Evolutionary conservation across 2,113 vertebrate species (phyloP), one percentile per base, ranked within the genome.

Genomic region (Psittacula cyanocephala): DNA sequence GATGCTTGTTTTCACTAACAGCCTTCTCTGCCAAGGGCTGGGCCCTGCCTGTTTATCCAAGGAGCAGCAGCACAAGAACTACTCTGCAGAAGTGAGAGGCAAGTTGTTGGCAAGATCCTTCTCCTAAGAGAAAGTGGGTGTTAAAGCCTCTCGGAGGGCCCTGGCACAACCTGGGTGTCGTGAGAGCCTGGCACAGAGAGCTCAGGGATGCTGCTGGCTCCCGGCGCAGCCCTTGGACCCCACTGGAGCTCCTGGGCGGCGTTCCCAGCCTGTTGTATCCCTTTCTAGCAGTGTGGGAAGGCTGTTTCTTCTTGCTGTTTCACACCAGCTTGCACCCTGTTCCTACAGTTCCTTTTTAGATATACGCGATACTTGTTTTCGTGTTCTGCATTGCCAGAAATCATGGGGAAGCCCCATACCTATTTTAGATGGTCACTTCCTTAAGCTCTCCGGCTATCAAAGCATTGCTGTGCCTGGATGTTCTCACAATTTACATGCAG

Each of bases 201-300:
- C 59, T 33, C 16, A 6, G 77, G 28, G 64, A 12, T 37, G 63
- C 71, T 72, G 57, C 81, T 33, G 92, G 33, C 62, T 37, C 28
- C 13, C 4, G 41, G 3, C 1, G 0, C 22, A 33, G 49, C 44
- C 49, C 52, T 14, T 10, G 65, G 53, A 41, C 59, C 52, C 0
- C 39, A 1, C 39, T 53, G 70, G 23, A 82, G 68, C 81, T 87
- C 72, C 3, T 33, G 55, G 27, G 37, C 64, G 60, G 44, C 14
- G 0, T 63, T 79, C 46, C 71, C 91, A 71, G 70, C 64, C 64
- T 25, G 43, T 15, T 15, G 57, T 19, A 11, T 33, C 69, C 49
- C 37, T 35, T 80, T 7, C 25, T 12, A 41, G 43, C 39, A 16
- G 22, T 5, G 14, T 20, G 39, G 5, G 18, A 43, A 41, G 27